phyloP scores from a whole-genome alignment of 2,888 invertebrate genomes.

The Synanthedon vespiformis region DNA sequence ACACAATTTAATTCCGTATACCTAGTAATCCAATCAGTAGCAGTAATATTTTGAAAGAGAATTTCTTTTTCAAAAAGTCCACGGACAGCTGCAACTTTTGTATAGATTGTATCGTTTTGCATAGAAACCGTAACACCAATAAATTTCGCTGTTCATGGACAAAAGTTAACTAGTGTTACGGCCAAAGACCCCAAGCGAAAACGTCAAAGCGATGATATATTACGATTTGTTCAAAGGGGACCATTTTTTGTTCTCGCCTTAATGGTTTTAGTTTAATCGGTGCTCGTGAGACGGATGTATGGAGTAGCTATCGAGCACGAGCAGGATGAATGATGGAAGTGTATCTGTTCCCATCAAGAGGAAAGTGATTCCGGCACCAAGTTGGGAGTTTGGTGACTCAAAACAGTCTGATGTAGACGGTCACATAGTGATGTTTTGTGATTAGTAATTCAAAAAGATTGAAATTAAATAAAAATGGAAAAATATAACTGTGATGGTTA shows the following conservation, averaged over 20 bases:
- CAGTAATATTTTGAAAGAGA: too few relatives aligned
- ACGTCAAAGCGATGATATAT: conserved; percentile 69
- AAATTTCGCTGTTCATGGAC: conserved; percentile 55
- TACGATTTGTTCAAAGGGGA: conserved; percentile 68
- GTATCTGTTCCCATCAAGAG: conserved; percentile 57
- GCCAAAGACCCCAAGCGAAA: conserved; percentile 41
- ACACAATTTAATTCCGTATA: too few relatives aligned
- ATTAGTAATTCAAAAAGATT: too few relatives aligned
- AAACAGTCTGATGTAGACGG: conserved; percentile 53
- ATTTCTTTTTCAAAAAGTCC: too few relatives aligned
- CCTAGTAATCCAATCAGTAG: too few relatives aligned
- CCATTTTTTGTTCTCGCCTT: conserved; percentile 68
- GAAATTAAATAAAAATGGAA: too few relatives aligned
- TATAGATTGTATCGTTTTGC: conserved; percentile 9
- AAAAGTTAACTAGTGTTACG: conserved; percentile 37
- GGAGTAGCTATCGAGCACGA: conserved; percentile 15
- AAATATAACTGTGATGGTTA: too few relatives aligned
- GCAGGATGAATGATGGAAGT: conserved; percentile 28
- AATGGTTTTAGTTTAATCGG: conserved; percentile 68
- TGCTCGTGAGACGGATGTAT: conserved; percentile 8
- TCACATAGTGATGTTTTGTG: conserved; percentile 25
- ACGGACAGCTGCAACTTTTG: conserved; percentile 5
- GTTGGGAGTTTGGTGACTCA: conserved; percentile 44
- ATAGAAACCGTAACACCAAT: conserved; percentile 47
- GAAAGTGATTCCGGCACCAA: conserved; percentile 51